These are phyloP conservation scores for Mycogona germanica DNA, from an alignment of 2,888 invertebrate species.

Conservation along the genomic window DNA sequence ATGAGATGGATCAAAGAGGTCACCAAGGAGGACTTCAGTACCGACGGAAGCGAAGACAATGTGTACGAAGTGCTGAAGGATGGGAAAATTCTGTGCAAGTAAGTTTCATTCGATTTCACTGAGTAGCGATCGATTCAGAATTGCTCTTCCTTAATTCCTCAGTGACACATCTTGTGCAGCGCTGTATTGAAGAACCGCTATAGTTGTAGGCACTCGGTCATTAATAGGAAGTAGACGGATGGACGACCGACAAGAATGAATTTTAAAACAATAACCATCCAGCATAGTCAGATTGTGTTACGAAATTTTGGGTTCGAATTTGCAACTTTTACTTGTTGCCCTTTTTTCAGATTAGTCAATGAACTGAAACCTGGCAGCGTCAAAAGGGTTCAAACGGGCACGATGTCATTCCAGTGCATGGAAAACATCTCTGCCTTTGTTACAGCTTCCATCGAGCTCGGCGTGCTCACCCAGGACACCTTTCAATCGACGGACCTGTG, in stretches of 20 bases:
- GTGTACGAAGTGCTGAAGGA: conserved; percentile 79
- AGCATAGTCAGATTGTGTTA: too few relatives aligned
- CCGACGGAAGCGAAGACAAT: conserved; percentile 84
- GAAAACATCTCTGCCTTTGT: conserved; percentile 95
- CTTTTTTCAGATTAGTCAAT: conserved; percentile 71
- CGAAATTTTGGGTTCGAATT: too few relatives aligned
- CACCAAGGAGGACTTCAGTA: conserved; percentile 70
- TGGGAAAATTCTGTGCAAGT: conserved; percentile 85
- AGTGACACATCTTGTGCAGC: too few relatives aligned
- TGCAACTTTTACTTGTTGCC: conserved; percentile 19
- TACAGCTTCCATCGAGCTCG: conserved; percentile 66
- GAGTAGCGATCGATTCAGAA: too few relatives aligned
- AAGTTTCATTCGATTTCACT: conserved; percentile 33
- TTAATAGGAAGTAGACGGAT: too few relatives aligned
- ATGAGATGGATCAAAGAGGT: conserved; percentile 84
- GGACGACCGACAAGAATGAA: too few relatives aligned
- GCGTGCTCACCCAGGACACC: conserved; percentile 85
- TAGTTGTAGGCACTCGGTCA: too few relatives aligned
- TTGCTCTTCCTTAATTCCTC: too few relatives aligned
- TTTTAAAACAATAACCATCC: too few relatives aligned
- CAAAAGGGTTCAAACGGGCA: conserved; percentile 81
- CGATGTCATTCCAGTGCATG: conserved; percentile 96
- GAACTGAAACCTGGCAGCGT: conserved; percentile 69
- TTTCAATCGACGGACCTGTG: conserved; percentile 97
- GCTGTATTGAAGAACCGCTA: too few relatives aligned